These are phyloP conservation scores for Prunella strophiata DNA, from an alignment of 2,797 vertebrate genomes.

Conservation along the genomic window DNA sequence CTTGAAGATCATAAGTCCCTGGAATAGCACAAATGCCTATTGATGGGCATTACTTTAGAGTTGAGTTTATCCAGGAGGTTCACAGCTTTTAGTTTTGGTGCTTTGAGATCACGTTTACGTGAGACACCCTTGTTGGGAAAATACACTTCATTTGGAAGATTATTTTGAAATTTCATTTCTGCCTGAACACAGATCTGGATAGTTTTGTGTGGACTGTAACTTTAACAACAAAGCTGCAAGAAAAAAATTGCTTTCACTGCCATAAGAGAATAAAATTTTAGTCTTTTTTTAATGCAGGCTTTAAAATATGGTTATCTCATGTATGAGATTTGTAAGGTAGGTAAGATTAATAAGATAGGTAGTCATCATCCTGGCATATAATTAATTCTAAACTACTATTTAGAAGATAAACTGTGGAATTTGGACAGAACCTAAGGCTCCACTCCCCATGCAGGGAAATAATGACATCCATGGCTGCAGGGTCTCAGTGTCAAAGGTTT, in stretches of 20 bases:
- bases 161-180: background rate
- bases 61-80: background rate
- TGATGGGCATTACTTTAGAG: background rate
- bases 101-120: background rate
- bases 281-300: background rate
- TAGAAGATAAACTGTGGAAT: background rate
- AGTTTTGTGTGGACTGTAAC: background rate
- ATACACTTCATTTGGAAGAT: background rate
- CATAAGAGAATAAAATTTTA: background rate
- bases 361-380: background rate
- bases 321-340: background rate
- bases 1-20: background rate
- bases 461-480: background rate
- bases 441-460: background rate
- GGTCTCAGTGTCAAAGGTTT: background rate
- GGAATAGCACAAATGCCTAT: background rate
- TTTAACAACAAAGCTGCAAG: background rate
- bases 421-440: background rate
- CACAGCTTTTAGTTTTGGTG: background rate
- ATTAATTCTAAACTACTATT: background rate
- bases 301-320: background rate
- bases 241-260: background rate
- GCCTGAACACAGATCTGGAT: background rate
- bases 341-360: background rate
- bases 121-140: background rate